These are phyloP conservation scores for Chrysemys picta DNA, from an alignment of 2,113 vertebrate species.

Conservation along the genomic window DNA sequence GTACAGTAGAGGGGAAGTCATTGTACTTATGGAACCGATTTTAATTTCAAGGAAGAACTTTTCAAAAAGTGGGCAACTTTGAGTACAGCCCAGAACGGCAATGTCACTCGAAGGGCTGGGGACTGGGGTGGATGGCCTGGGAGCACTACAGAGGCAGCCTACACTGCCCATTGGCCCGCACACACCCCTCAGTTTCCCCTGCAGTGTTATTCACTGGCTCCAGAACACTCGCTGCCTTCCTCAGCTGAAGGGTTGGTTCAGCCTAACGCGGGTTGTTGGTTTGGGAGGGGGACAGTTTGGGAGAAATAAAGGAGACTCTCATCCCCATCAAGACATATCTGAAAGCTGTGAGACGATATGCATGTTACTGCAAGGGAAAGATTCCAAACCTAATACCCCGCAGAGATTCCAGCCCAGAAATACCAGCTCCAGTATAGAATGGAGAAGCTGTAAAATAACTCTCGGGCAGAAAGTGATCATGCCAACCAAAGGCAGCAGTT, in stretches of 20 bases:
- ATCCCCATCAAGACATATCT: background rate
- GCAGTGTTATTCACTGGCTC: background rate
- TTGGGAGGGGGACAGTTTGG: background rate
- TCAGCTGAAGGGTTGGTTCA: background rate
- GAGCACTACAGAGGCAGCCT: background rate
- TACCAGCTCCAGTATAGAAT: background rate
- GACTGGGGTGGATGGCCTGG: background rate
- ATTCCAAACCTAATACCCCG: background rate
- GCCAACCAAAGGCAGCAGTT: background rate
- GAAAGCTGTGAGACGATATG: background rate
- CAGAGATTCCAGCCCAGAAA: constrained; percentile 17
- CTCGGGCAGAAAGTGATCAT: background rate
- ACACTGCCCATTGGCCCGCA: background rate
- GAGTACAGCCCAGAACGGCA: too few species aligned
- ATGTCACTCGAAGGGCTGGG: background rate
- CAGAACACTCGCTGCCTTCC: background rate
- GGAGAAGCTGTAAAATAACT: background rate
- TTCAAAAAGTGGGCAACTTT: background rate
- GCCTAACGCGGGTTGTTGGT: background rate
- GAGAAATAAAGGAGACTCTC: background rate
- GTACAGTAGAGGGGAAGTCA: background rate
- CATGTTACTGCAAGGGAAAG: background rate
- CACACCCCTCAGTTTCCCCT: background rate
- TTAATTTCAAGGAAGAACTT: background rate
- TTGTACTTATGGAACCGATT: background rate